Evolutionary conservation across 2,888 invertebrate genomes (phyloP).

Genomic region (Idaea straminata): DNA sequence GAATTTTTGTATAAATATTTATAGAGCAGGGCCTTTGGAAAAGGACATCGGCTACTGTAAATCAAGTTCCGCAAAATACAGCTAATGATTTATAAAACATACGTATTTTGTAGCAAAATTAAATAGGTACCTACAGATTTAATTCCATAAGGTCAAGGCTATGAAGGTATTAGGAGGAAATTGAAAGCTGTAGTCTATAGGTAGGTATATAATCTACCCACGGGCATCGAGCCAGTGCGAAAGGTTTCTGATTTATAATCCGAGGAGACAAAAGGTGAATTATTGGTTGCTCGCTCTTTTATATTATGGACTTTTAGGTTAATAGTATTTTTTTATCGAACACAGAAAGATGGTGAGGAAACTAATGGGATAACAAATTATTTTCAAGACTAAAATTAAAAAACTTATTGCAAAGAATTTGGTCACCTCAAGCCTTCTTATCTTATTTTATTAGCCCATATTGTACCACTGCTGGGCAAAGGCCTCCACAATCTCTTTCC

Average conservation of each 20-base stretch:
- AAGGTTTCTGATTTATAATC: slow-evolving; percentile 10
- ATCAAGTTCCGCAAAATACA: no score
- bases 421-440: no score
- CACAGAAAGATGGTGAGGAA: background rate
- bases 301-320: background rate
- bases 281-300: slow-evolving; percentile 8
- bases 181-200: slow-evolving; percentile 8
- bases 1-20: no score
- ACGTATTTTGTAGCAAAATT: background rate
- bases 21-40: no score
- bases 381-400: background rate
- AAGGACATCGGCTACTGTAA: no score
- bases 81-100: no score
- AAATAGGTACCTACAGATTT: slow-evolving; percentile 6
- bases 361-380: background rate
- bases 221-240: background rate
- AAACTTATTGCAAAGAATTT: no score
- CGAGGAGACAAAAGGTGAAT: slow-evolving; percentile 1
- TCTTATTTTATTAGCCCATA: no score
- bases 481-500: no score
- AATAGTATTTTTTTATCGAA: background rate
- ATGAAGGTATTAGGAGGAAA: slow-evolving; percentile 9
- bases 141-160: slow-evolving; percentile 24
- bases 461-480: no score
- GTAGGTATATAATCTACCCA: slow-evolving; percentile 8